Base-by-base conservation (phyloP, 2,113 vertebrate species). In the Megaceryle maxima region DNA sequence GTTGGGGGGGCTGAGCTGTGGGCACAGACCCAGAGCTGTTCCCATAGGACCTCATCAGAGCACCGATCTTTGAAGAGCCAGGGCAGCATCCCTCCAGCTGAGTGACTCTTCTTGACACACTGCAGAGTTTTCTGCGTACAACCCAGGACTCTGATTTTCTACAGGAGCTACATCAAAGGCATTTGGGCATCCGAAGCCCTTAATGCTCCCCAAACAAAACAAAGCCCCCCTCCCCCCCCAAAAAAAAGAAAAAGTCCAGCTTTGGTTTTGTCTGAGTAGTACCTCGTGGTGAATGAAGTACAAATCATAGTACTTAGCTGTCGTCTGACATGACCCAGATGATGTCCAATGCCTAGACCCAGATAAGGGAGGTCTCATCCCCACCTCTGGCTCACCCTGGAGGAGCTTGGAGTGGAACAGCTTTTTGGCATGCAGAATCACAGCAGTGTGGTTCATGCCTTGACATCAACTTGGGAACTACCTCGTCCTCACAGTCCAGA, bases 371-470 rank as follows among this genome's bases (percentile, higher is more conserved):
- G 24, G 25, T 56, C 68, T 57, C 28, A 75, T 9, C n/a, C 78
- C 20, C 31, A 75, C 18, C 11, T 79, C 21, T 57, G 28, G 16
- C 53, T 60, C 1, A 0, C 6, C 17, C 16, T 57, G n/a, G 22
- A 73, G 43, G 29, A 83, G 55, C 26, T 8, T n/a, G 64, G 56
- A n/a, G 26, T n/a, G 63, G 74, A 77, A 9, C 16, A 78, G 39
- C 9, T 82, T 80, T 35, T 64, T 57, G 50, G 18, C 50, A 77
- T 48, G 55, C 77, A 13, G 43, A 4, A 4, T 21, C 18, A 46
- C 16, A 48, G 31, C 39, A 66, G 5, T 6, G 4, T 7, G 20
- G 57, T 6, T 78, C 66, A 13, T n/a, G 6, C 25, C 31, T 51
- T 63, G 67, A 24, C 51, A 20, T 6, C 43, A 24, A 5, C 16